Percentiles rank a stretch among this genome's conserved stretches.
These are phyloP conservation scores for Andrena hattorfiana DNA, from an alignment of 2,888 invertebrate species.

Conservation along the genomic window DNA sequence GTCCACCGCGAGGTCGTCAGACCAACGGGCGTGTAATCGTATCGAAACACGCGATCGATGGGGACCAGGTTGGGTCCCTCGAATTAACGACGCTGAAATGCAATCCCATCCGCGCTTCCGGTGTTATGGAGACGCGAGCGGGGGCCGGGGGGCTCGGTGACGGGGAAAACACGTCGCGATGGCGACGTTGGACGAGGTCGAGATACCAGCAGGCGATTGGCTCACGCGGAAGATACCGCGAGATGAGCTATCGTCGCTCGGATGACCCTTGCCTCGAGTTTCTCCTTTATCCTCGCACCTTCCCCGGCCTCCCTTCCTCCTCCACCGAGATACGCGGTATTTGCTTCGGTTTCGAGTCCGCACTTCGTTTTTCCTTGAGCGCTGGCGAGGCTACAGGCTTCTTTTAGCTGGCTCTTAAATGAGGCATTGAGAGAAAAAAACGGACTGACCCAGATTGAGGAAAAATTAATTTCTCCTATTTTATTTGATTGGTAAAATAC, in stretches of 20 bases:
- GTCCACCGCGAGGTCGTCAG: conserved; percentile 26
- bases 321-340: background rate
- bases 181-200: conserved; percentile 68
- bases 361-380: too few relatives aligned
- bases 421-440: too few relatives aligned
- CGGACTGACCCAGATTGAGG: too few relatives aligned
- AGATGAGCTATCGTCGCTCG: conserved; percentile 72
- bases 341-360: background rate
- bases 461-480: background rate
- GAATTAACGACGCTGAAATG: background rate
- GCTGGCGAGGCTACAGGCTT: too few relatives aligned
- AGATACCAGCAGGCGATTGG: conserved; percentile 73
- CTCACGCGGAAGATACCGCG: conserved; percentile 69
- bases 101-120: conserved; percentile 30
- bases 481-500: background rate
- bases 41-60: background rate
- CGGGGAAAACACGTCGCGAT: conserved; percentile 19
- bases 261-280: conserved; percentile 69
- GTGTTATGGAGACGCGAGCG: background rate
- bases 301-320: conserved; percentile 3
- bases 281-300: conserved; percentile 44
- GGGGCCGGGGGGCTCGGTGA: background rate
- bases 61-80: background rate
- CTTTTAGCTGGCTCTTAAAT: too few relatives aligned
- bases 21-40: conserved; percentile 48